Base-by-base conservation (phyloP, 30 jellyfish, hydroid and myxozoan species). In the Hydractinia symbiolongicarpus region DNA sequence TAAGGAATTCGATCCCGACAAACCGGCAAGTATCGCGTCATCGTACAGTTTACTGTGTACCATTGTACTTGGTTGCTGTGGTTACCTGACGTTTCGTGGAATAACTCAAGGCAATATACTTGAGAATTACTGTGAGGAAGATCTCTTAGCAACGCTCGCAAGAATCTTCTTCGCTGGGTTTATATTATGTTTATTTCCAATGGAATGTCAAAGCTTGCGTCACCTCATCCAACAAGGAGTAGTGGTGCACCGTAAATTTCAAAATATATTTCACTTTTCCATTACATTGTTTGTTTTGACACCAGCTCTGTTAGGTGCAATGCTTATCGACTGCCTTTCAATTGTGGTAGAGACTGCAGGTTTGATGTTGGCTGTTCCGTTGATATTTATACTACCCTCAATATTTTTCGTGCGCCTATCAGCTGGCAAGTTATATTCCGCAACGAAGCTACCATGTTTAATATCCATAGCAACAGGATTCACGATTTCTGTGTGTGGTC, bases 81-180 rank as follows among this genome's bases (percentile, higher is more conserved):
- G 97, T 54, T 90, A 80, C 71, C 55, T 86, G 21, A 90, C 97
- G n/a, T 90, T 90, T 75, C 81, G 83, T 58, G 88, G 88, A 20
- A 66, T 83, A 15, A 83, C 85, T 14, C 97, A 90, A 70, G 95
- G 93, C 77, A 79, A 66, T 68, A 74, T 90, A 50, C 85, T 90
- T 13, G 95, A 85, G 62, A 90, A 86, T 55, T 90, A 85, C 78
- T 90, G 97, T 72, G 96, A 86, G 61, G 97, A 90, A 76, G 97
- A 90, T 81, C 79, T 72, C 73, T 50, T 85, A 68, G 96, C 96
- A 14, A 82, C 82, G 61, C 50, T 86, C 17, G 82, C 88, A 30
- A 75, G 90, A 55, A 19, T 61, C n/a, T 79, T 68, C 64, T 83
- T 81, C 30, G 83, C 89, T 11, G 44, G 82, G 5, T 79, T 82